Percentiles rank a stretch among this genome's conserved stretches.
These are phyloP conservation scores for Caenorhabditis uteleia DNA, from an alignment of 2,888 invertebrate species.

Conservation along the genomic window DNA sequence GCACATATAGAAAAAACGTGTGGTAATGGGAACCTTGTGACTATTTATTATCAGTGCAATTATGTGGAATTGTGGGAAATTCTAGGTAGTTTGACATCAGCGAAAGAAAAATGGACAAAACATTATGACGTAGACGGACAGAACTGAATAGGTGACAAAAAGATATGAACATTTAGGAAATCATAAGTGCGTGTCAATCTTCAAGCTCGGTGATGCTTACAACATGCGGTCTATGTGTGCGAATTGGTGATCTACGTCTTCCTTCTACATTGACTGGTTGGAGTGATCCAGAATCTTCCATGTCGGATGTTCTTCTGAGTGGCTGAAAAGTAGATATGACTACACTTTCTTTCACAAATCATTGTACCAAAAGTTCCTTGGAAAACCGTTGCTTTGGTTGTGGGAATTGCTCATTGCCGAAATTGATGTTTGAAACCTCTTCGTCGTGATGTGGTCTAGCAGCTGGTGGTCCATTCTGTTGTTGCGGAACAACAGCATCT, in stretches of 20 bases:
- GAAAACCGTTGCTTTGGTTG: conserved; percentile 38
- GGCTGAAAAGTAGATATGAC: conserved; percentile 20
- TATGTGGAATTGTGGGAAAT: too few relatives aligned
- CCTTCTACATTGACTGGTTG: conserved; percentile 44
- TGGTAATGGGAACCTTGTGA: too few relatives aligned
- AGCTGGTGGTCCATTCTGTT: conserved; percentile 30
- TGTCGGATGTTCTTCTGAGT: conserved; percentile 16
- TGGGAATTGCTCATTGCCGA: conserved; percentile 30
- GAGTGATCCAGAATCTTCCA: conserved; percentile 35
- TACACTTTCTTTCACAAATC: neutral
- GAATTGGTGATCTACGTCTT: conserved; percentile 50
- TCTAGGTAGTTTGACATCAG: too few relatives aligned
- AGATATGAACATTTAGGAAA: too few relatives aligned
- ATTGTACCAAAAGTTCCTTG: conserved; percentile 47
- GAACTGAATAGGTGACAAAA: too few relatives aligned
- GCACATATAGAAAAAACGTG: too few relatives aligned
- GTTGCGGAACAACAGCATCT: conserved; percentile 15
- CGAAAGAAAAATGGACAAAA: too few relatives aligned
- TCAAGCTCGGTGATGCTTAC: conserved; percentile 50
- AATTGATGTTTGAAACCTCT: conserved; percentile 5
- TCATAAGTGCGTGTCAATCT: conserved; percentile 18
- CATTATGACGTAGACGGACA: too few relatives aligned
- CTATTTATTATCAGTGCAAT: too few relatives aligned
- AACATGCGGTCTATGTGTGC: conserved; percentile 52
- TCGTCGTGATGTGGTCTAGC: conserved; percentile 23